These are phyloP conservation scores for Girardia tigrina DNA, from an alignment of 2,888 invertebrate species.

Conservation along the genomic window DNA sequence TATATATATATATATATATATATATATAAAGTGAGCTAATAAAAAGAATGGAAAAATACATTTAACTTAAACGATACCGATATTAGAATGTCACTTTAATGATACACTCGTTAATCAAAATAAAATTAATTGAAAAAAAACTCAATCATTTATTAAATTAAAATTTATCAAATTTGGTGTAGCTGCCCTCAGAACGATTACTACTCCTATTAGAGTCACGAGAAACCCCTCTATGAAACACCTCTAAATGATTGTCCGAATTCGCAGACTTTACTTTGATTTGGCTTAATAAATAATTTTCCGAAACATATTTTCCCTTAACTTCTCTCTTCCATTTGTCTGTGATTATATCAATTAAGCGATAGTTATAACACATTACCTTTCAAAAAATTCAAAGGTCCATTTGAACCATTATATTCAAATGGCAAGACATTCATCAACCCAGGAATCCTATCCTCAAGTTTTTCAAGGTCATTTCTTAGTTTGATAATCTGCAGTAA, in stretches of 20 bases:
- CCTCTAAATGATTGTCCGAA: not conserved
- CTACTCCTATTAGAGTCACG: not conserved
- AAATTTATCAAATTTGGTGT: not conserved
- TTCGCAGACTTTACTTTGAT: not conserved
- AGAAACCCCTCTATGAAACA: too few relatives aligned
- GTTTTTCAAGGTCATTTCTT: not conserved
- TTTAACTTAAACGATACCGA: too few relatives aligned
- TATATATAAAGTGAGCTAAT: too few relatives aligned
- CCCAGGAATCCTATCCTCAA: not conserved
- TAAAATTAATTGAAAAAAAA: too few relatives aligned
- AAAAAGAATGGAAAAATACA: too few relatives aligned
- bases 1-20: too few relatives aligned
- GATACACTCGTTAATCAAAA: too few relatives aligned
- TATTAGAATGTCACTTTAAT: too few relatives aligned
- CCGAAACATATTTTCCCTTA: not conserved
- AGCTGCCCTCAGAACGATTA: not conserved
- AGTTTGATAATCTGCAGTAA: not conserved
- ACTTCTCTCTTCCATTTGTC: not conserved
- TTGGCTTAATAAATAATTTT: not conserved
- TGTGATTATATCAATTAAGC: not conserved
- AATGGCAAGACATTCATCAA: not conserved
- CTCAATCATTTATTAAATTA: not conserved
- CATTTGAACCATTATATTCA: not conserved
- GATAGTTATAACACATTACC: not conserved
- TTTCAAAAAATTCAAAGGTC: not conserved